A percentile compares a stretch with the other conserved stretches of the same genome.
Evolutionary conservation across 2,113 vertebrate species (phyloP).

Genomic region (Aspidoscelis tigris): DNA sequence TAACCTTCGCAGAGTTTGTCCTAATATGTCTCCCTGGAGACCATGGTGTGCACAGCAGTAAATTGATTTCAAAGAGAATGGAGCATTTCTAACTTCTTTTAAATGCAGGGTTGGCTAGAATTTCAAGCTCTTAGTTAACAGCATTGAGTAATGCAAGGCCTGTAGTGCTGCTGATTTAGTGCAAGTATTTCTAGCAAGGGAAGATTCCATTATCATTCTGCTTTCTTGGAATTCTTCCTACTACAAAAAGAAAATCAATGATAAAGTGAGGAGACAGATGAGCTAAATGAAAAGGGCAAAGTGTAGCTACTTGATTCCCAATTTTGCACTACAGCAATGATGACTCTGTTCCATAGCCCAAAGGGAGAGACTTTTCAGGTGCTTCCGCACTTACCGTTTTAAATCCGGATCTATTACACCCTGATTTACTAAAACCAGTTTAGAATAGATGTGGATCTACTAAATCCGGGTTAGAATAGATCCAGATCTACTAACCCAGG

Average conservation of each 20-base stretch:
- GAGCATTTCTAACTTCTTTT: slow-evolving; percentile 51
- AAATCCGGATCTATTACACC: too few relatives aligned
- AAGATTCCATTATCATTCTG: slow-evolving; percentile 28
- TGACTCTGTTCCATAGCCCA: not conserved
- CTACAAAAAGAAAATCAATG: slow-evolving; percentile 36
- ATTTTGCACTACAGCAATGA: not conserved
- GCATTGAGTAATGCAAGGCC: slow-evolving; percentile 32
- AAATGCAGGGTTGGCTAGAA: slow-evolving; percentile 52
- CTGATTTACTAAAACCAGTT: too few relatives aligned
- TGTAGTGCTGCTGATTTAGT: slow-evolving; percentile 13
- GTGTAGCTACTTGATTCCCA: slow-evolving; percentile 33
- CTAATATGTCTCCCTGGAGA: slow-evolving; percentile 52
- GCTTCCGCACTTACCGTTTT: too few relatives aligned
- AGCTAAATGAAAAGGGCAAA: slow-evolving; percentile 51
- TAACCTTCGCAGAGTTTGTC: slow-evolving; percentile 49
- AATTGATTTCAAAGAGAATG: slow-evolving; percentile 60
- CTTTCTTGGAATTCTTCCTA: slow-evolving; percentile 40
- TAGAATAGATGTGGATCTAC: too few relatives aligned
- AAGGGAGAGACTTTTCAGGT: slow-evolving; percentile 16
- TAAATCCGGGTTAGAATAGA: too few relatives aligned
- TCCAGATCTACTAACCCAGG: too few relatives aligned
- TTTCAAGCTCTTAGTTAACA: slow-evolving; percentile 55
- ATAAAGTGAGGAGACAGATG: slow-evolving; percentile 32
- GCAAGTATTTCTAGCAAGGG: slow-evolving; percentile 17
- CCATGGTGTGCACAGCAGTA: slow-evolving; percentile 42